Conservation (phyloP, 2,888 invertebrate genomes). For the Orgyia antiqua region DNA sequence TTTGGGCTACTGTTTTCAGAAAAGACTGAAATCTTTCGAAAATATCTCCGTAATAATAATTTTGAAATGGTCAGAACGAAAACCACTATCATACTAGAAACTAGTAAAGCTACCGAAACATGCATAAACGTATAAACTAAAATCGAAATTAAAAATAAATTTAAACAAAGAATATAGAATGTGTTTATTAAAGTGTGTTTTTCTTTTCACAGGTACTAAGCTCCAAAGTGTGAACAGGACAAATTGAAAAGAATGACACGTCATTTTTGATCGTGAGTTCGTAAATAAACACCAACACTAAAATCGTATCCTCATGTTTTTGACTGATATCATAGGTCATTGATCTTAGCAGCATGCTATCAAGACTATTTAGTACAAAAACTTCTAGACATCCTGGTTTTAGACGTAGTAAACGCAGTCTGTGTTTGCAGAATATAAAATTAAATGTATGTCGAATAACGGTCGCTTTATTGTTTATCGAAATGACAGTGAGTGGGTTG, state of each 20-base stretch:
- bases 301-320: conserved; percentile 22
- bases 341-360: conserved; percentile 22
- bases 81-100: too few species aligned
- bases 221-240: conserved; percentile 35
- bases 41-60: too few species aligned
- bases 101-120: too few species aligned
- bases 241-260: conserved; percentile 35
- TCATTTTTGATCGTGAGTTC: conserved; percentile 40
- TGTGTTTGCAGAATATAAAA: conserved; percentile 39
- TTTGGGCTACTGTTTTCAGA: too few species aligned
- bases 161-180: too few species aligned
- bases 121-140: too few species aligned
- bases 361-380: not conserved
- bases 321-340: conserved; percentile 28
- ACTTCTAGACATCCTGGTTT: conserved; percentile 4
- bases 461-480: conserved; percentile 57
- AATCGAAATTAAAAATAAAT: too few species aligned
- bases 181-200: too few species aligned
- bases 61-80: too few species aligned
- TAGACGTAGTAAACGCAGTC: conserved; percentile 18
- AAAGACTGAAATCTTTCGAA: too few species aligned
- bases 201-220: conserved; percentile 54
- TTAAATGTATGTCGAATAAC: conserved; percentile 47
- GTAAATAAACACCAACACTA: conserved; percentile 23
- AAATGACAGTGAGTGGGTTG: conserved; percentile 48